phyloP scores from a whole-genome alignment of 2,888 invertebrate genomes.

The Pristionchus fissidentatus region DNA sequence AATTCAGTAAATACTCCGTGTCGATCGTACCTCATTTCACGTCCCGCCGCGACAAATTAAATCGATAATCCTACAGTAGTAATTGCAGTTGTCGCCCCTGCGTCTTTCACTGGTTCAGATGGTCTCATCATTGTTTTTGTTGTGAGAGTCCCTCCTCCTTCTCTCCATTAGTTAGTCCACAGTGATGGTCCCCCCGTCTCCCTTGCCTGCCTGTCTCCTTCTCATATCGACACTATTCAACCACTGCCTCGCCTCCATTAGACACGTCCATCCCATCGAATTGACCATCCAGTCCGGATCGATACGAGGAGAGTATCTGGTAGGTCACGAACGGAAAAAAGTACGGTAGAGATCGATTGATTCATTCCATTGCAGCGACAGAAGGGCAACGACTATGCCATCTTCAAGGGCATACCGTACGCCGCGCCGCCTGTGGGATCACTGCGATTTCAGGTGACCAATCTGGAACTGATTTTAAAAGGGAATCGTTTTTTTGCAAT shows the following conservation, averaged over 20 bases:
- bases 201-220: not conserved
- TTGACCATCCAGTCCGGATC: constrained; percentile 73
- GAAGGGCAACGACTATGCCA: constrained; percentile 72
- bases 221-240: not conserved
- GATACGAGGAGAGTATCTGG: constrained; percentile 74
- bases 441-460: constrained; percentile 70
- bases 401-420: constrained; percentile 76
- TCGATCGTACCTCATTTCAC: too few relatives aligned
- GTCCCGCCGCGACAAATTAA: too few relatives aligned
- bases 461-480: not conserved
- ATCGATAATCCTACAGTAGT: too few relatives aligned
- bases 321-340: too few relatives aligned
- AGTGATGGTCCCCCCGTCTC: not conserved
- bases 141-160: constrained; percentile 11
- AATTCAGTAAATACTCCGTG: too few relatives aligned
- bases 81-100: not conserved
- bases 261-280: constrained; percentile 67
- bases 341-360: constrained; percentile 1
- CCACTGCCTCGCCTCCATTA: constrained; percentile 27
- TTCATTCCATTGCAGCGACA: constrained; percentile 56
- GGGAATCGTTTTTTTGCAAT: not conserved
- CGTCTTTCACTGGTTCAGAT: constrained; percentile 14
- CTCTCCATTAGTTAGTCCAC: constrained; percentile 11
- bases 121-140: not conserved
- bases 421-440: constrained; percentile 75